Conservation (phyloP, 2,888 invertebrate species). For the Eupithecia pulchellata region DNA sequence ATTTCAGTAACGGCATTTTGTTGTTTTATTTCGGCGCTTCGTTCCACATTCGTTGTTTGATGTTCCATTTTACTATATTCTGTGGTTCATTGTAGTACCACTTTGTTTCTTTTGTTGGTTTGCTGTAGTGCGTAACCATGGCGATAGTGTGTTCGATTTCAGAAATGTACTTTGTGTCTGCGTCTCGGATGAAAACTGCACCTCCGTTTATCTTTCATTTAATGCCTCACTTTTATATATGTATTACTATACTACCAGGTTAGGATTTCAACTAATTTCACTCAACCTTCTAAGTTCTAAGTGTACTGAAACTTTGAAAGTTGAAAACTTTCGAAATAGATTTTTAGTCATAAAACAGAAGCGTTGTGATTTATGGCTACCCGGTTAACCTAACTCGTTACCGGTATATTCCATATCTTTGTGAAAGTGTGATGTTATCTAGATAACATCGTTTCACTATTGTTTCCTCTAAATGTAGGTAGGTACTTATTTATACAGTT, state of each 20-base stretch:
- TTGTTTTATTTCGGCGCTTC: conserved; percentile 63
- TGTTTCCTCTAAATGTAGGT: conserved; percentile 7
- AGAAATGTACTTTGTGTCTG: conserved; percentile 36
- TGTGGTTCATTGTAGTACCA: conserved; percentile 11
- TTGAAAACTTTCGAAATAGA: conserved; percentile 19
- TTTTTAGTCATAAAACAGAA: conserved; percentile 10
- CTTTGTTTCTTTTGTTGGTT: conserved; percentile 16
- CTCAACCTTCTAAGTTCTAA: neutral
- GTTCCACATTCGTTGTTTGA: conserved; percentile 73
- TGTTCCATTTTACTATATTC: conserved; percentile 16
- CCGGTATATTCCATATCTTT: conserved; percentile 37
- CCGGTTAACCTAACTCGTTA: conserved; percentile 18
- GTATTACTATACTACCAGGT: neutral
- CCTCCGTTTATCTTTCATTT: conserved; percentile 13
- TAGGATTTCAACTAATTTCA: neutral
- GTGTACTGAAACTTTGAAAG: neutral
- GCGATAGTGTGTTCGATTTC: conserved; percentile 68
- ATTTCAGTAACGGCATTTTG: conserved; percentile 60
- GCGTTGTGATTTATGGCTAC: conserved; percentile 25
- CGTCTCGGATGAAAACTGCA: conserved; percentile 9
- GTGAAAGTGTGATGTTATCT: conserved; percentile 35
- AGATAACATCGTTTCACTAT: conserved; percentile 24
- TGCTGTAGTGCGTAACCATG: conserved; percentile 69
- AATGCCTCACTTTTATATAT: neutral
- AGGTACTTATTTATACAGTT: conserved; percentile 4